Percentiles rank a stretch among this genome's conserved stretches.
phyloP scores from a whole-genome alignment of 92 coral and sea anemone genomes.

The Virgularia gustaviana region DNA sequence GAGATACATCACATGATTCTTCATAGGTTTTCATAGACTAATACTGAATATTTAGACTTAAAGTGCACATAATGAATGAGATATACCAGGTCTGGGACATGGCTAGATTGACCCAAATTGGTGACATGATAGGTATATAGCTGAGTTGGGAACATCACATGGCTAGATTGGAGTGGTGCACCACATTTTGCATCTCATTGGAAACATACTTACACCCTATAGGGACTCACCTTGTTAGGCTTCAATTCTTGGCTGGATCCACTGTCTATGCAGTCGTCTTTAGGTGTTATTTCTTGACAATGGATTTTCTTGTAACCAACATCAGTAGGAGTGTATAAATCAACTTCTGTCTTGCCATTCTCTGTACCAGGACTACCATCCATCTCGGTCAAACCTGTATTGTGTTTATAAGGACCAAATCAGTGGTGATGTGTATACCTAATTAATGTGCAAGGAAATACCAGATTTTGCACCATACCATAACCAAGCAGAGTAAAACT shows the following conservation, averaged over 20 bases:
- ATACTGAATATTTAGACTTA: too few species aligned
- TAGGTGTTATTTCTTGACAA: conserved; percentile 31
- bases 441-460: background rate
- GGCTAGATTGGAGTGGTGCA: background rate
- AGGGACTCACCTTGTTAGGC: conserved; percentile 3
- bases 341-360: background rate
- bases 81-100: too few species aligned
- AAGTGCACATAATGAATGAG: too few species aligned
- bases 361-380: conserved; percentile 14
- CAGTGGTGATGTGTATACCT: background rate
- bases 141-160: background rate
- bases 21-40: too few species aligned
- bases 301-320: background rate
- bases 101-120: too few species aligned
- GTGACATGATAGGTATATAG: too few species aligned
- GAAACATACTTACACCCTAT: too few species aligned
- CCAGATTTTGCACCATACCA: background rate
- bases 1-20: too few species aligned
- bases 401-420: background rate
- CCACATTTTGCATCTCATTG: too few species aligned
- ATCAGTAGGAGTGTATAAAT: conserved; percentile 17
- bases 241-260: background rate
- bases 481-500: background rate
- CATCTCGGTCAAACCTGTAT: background rate
- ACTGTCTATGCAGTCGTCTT: background rate